Evolutionary conservation across 2,113 vertebrate species (phyloP).

Genomic region (Toxotes jaculatrix): DNA sequence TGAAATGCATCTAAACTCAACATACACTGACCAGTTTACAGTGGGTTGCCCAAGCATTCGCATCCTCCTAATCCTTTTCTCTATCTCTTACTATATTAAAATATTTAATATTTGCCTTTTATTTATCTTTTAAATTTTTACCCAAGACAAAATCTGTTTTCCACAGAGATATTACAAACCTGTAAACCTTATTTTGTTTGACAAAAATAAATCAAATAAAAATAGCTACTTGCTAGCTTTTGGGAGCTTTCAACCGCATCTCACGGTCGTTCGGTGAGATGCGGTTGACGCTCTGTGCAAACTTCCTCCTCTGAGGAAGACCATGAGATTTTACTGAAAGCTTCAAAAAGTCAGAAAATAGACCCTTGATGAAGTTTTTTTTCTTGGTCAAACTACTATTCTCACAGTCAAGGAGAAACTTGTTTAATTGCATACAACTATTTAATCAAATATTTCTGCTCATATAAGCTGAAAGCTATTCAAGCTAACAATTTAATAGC

Average conservation of each 20-base stretch:
- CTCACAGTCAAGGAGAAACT: neutral
- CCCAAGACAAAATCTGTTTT: constrained; percentile 16
- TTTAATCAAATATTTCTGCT: neutral
- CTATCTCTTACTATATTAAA: neutral
- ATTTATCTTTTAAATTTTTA: neutral
- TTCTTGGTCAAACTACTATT: neutral
- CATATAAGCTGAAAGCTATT: neutral
- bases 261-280: neutral
- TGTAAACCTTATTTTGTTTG: neutral
- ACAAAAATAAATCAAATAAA: neutral
- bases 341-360: neutral
- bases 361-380: neutral
- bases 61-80: no score
- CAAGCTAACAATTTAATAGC: no score
- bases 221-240: constrained; percentile 3
- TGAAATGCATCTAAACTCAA: neutral
- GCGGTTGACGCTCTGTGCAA: neutral
- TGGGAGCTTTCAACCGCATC: neutral
- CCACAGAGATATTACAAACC: neutral
- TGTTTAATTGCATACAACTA: neutral
- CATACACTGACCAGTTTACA: neutral
- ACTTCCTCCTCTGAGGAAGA: neutral
- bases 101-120: neutral
- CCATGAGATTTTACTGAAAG: neutral
- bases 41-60: neutral